Evolutionary conservation across 2,113 vertebrate genomes (phyloP).

Genomic region (Sardina pilchardus): DNA sequence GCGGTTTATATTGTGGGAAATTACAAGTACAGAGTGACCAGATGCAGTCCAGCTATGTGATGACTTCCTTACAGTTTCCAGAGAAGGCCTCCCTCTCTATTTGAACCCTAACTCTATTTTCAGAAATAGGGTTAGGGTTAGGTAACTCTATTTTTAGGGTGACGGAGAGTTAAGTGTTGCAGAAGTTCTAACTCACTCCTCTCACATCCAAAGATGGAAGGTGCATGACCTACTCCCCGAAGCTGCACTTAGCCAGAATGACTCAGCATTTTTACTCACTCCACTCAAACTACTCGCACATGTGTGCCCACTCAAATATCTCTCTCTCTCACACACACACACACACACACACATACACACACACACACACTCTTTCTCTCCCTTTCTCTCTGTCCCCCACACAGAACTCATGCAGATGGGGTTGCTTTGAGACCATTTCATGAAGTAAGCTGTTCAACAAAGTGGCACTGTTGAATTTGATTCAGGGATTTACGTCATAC

Average conservation of each 20-base stretch:
- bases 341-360: not conserved
- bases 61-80: not conserved
- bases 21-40: no score
- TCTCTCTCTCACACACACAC: not conserved
- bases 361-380: not conserved
- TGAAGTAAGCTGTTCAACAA: not conserved
- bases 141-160: not conserved
- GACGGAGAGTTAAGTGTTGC: not conserved
- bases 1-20: no score
- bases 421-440: no score
- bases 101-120: not conserved
- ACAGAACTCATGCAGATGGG: not conserved
- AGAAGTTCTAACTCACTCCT: not conserved
- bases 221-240: not conserved
- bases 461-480: not conserved
- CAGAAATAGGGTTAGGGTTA: no score
- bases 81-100: not conserved
- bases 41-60: no score
- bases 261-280: slow-evolving; percentile 27
- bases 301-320: not conserved
- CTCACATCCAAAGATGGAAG: not conserved
- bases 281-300: not conserved
- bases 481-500: not conserved
- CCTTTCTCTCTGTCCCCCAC: not conserved
- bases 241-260: slow-evolving; percentile 20